Evolutionary conservation across 92 coral and sea anemone species (phyloP).

Genomic region (Porites lobata): DNA sequence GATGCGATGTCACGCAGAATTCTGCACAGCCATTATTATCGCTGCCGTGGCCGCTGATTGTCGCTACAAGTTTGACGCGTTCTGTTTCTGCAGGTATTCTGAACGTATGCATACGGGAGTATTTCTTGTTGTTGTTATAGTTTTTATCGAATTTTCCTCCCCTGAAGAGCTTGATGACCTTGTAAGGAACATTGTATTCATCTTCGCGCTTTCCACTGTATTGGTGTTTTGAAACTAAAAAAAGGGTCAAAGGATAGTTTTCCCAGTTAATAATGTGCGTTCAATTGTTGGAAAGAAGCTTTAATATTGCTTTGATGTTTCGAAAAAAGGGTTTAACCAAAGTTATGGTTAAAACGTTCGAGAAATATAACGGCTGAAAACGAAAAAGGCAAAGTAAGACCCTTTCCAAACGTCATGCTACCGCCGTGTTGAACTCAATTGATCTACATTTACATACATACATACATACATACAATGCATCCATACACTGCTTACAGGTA

Average conservation of each 20-base stretch:
- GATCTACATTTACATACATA: no score
- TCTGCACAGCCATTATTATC: slow-evolving; percentile 99
- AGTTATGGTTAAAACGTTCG: no score
- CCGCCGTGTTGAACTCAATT: no score
- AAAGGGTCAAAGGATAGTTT: not conserved
- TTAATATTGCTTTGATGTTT: no score
- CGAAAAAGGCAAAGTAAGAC: no score
- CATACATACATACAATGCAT: no score
- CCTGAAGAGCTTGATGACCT: slow-evolving; percentile 76
- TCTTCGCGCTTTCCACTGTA: slow-evolving; percentile 91
- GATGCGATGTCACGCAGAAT: slow-evolving; percentile 98
- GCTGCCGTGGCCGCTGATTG: slow-evolving; percentile 96
- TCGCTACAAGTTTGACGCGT: slow-evolving; percentile 93
- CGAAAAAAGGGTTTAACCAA: no score
- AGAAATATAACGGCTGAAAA: no score
- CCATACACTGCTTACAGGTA: no score
- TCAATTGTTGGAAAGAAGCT: not conserved
- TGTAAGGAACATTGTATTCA: slow-evolving; percentile 86
- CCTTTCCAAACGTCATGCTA: no score
- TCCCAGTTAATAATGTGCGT: not conserved
- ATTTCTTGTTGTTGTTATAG: slow-evolving; percentile 70
- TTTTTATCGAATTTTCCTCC: slow-evolving; percentile 93
- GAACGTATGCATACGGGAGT: slow-evolving; percentile 51
- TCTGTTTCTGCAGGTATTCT: slow-evolving; percentile 70
- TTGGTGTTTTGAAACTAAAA: slow-evolving; percentile 89